These are phyloP conservation scores for Antheraea yamamai DNA, from an alignment of 2,888 invertebrate genomes.

Conservation along the genomic window DNA sequence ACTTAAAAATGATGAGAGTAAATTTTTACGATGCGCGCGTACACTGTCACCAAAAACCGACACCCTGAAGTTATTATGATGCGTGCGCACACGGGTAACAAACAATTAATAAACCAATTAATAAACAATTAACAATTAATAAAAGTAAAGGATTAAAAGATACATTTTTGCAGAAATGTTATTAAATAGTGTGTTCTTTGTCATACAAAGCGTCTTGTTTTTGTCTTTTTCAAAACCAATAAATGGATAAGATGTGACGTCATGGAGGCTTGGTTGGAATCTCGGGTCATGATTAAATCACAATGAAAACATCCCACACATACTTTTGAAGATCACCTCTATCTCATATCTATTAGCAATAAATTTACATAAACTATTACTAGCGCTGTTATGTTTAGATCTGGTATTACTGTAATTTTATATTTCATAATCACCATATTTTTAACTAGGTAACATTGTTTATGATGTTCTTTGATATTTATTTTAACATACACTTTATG, in stretches of 20 bases:
- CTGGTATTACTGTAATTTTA: background rate
- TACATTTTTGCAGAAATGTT: background rate
- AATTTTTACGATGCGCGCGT: too few relatives aligned
- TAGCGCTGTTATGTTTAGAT: background rate
- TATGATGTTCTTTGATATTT: too few relatives aligned
- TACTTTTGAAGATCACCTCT: slow-evolving; percentile 23
- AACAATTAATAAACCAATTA: too few relatives aligned
- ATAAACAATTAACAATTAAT: too few relatives aligned
- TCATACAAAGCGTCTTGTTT: background rate
- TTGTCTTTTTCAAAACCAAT: slow-evolving; percentile 13
- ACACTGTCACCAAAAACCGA: too few relatives aligned
- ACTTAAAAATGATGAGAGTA: too few relatives aligned
- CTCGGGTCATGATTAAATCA: slow-evolving; percentile 30
- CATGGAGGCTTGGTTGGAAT: slow-evolving; percentile 47
- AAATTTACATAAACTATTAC: background rate
- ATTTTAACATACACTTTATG: too few relatives aligned
- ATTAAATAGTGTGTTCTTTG: background rate
- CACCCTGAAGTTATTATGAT: too few relatives aligned
- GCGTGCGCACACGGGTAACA: too few relatives aligned
- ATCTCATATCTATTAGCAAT: background rate
- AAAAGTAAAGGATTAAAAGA: background rate
- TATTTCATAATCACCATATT: background rate
- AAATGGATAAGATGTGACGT: slow-evolving; percentile 35
- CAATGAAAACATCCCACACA: slow-evolving; percentile 44
- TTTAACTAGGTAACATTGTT: background rate